A percentile compares a stretch with the other conserved stretches of the same genome.
Conservation (phyloP, 2,113 vertebrate species). For the Leptobrachium leishanense region DNA sequence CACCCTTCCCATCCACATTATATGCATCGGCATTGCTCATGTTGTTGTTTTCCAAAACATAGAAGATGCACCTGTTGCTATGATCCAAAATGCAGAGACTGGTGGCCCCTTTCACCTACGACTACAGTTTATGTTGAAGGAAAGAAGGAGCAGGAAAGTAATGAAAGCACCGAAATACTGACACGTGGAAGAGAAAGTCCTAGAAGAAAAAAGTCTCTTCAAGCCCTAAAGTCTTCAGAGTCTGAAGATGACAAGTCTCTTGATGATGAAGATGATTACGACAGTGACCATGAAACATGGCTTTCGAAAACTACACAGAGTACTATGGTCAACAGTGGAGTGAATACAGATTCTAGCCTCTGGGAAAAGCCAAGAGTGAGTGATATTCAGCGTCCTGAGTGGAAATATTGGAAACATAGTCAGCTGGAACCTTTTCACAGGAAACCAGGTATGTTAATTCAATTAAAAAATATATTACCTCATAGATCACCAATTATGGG, state of each 20-base stretch:
- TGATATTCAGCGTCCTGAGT: constrained; percentile 52
- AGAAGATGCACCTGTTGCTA: constrained; percentile 53
- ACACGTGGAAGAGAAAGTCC: background rate
- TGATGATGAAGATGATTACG: constrained; percentile 26
- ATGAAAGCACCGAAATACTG: constrained; percentile 10
- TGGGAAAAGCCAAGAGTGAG: constrained; percentile 50
- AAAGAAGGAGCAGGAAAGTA: constrained; percentile 45
- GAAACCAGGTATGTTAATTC: constrained; percentile 67
- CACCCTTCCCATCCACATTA: constrained; percentile 28
- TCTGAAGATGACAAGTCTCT: constrained; percentile 26
- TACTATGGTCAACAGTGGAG: constrained; percentile 52
- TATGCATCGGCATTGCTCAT: background rate
- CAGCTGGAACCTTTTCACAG: constrained; percentile 60
- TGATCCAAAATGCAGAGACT: constrained; percentile 36
- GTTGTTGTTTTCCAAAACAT: constrained; percentile 47
- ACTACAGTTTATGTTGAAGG: constrained; percentile 41
- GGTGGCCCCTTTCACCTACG: constrained; percentile 56
- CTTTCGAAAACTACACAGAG: constrained; percentile 28
- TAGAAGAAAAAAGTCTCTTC: background rate
- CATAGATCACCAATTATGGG: no score
- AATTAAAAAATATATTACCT: no score
- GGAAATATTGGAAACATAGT: constrained; percentile 78
- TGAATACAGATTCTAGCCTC: constrained; percentile 56
- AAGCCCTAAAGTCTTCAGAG: constrained; percentile 41
- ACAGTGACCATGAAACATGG: constrained; percentile 26